Conservation (phyloP, 2,797 vertebrate species). For the Pogoniulus pusillus region DNA sequence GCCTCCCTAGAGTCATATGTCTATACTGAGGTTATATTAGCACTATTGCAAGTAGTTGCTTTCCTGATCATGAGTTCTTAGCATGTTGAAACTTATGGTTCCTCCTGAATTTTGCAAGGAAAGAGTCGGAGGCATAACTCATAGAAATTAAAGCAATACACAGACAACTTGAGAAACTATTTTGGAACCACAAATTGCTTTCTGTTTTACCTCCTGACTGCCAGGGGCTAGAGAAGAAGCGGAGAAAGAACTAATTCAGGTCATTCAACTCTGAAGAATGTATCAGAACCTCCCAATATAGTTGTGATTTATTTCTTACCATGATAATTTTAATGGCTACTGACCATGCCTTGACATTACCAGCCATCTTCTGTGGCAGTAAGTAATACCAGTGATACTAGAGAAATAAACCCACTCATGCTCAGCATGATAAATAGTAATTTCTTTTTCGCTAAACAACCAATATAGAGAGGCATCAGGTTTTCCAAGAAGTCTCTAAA, state of each 20-base stretch:
- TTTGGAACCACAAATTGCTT: background rate
- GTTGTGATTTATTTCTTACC: background rate
- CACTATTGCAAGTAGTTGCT: background rate
- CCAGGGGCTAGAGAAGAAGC: background rate
- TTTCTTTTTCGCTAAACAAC: background rate
- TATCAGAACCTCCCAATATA: background rate
- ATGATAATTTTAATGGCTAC: background rate
- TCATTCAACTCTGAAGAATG: background rate
- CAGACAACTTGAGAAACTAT: background rate
- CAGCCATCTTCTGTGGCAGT: background rate
- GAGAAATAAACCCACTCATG: background rate
- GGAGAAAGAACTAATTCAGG: background rate
- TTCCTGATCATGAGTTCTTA: background rate
- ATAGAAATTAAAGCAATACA: background rate
- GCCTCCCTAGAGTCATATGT: background rate
- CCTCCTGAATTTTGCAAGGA: background rate
- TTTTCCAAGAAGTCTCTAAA: background rate
- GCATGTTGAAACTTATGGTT: background rate
- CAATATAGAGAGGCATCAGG: background rate
- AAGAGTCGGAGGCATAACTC: background rate
- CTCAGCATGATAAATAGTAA: background rate
- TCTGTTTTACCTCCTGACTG: background rate
- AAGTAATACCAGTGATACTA: background rate
- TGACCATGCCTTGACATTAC: background rate
- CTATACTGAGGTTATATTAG: background rate